Evolutionary conservation across 30 jellyfish, hydroid and myxozoan genomes (phyloP).

Genomic region (Euphysa ruthae): DNA sequence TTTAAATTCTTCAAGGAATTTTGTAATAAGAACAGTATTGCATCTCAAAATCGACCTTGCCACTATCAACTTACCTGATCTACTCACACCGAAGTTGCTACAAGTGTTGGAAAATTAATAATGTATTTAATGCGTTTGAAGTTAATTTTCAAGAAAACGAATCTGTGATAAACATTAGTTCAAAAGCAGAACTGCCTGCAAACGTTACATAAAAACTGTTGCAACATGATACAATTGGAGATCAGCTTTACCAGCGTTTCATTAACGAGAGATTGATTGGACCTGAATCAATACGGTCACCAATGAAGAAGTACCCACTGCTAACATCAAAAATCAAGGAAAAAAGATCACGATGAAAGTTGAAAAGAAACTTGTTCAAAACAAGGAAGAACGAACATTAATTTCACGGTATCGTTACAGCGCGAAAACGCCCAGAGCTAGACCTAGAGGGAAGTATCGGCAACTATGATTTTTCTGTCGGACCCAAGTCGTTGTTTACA

Average conservation of each 20-base stretch:
- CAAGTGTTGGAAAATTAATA: background rate
- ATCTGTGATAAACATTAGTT: background rate
- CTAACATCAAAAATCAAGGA: too few species aligned
- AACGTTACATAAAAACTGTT: too few species aligned
- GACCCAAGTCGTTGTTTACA: too few species aligned
- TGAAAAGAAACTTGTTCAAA: too few species aligned
- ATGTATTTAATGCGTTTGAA: conserved; percentile 1
- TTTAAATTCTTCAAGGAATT: background rate
- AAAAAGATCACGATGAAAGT: too few species aligned
- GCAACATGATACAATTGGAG: too few species aligned
- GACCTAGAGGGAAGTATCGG: too few species aligned
- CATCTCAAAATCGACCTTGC: background rate
- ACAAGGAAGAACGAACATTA: too few species aligned
- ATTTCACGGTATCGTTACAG: too few species aligned
- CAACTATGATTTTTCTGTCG: too few species aligned
- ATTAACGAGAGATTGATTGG: background rate
- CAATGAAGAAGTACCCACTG: too few species aligned
- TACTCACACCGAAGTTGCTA: background rate
- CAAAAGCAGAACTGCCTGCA: conserved; percentile 1
- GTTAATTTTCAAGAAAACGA: background rate
- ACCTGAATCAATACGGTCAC: background rate
- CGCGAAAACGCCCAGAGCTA: too few species aligned
- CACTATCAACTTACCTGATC: background rate
- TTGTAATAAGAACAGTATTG: background rate
- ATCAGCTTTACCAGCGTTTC: background rate